These are phyloP conservation scores for Dasyprocta punctata DNA, from an alignment of 2,113 vertebrate genomes.

Conservation along the genomic window DNA sequence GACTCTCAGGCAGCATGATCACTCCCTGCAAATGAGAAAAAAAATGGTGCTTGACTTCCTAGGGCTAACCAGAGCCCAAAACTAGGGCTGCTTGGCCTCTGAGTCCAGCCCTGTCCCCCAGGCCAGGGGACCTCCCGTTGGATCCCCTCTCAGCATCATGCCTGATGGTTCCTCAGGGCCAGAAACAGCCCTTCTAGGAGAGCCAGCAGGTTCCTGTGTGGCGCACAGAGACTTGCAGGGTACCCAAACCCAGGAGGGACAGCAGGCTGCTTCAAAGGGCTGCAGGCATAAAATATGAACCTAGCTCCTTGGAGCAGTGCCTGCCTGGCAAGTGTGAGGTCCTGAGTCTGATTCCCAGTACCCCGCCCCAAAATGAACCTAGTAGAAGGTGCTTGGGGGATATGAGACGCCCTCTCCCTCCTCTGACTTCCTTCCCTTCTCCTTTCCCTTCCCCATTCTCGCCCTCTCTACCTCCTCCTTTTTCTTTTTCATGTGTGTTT, in stretches of 20 bases:
- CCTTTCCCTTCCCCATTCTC: too few species aligned
- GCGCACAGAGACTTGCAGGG: too few species aligned
- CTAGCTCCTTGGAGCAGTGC: neutral
- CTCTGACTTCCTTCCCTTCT: neutral
- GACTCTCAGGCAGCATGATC: neutral
- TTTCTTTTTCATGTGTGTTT: neutral
- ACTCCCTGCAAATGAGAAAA: neutral
- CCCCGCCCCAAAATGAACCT: neutral
- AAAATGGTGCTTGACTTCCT: neutral
- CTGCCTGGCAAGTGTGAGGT: too few species aligned
- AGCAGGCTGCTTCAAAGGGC: neutral
- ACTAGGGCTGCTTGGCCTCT: neutral
- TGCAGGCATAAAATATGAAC: neutral
- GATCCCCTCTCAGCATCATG: too few species aligned
- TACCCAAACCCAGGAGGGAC: neutral
- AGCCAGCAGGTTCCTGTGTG: too few species aligned
- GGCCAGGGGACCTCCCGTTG: neutral
- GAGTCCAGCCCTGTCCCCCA: neutral
- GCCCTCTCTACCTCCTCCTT: neutral
- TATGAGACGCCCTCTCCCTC: too few species aligned
- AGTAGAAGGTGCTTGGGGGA: neutral
- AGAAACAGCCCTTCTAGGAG: neutral
- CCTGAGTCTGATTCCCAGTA: too few species aligned
- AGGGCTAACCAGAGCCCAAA: neutral
- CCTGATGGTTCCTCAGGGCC: neutral